Evolutionary conservation across 2,113 vertebrate species (phyloP).

Genomic region (Microcebus griseorufus): DNA sequence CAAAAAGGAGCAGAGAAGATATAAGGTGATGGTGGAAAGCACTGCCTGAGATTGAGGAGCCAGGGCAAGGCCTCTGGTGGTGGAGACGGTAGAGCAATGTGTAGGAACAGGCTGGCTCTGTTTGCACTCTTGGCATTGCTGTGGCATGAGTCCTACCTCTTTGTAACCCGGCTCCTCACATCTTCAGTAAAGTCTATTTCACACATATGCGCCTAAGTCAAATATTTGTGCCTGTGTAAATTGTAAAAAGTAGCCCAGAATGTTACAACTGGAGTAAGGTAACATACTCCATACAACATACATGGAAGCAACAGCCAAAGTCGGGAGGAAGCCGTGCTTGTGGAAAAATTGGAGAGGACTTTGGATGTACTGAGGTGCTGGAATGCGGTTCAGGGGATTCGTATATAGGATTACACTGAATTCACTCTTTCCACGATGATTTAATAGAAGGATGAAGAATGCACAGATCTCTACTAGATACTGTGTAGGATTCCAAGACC

Average conservation of each 20-base stretch:
- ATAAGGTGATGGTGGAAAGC: not conserved
- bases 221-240: not conserved
- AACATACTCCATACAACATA: not conserved
- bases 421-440: not conserved
- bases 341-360: not conserved
- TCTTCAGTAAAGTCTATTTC: not conserved
- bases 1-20: not conserved
- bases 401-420: not conserved
- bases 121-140: not conserved
- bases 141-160: not conserved
- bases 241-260: not conserved
- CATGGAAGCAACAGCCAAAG: not conserved
- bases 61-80: too few species aligned
- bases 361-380: not conserved
- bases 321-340: not conserved
- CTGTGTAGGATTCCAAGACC: not conserved
- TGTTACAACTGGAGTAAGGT: not conserved
- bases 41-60: not conserved
- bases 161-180: not conserved
- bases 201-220: not conserved
- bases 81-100: not conserved
- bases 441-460: not conserved
- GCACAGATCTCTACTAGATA: not conserved
- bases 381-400: not conserved
- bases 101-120: not conserved